A percentile compares a stretch with the other conserved stretches of the same genome.
phyloP scores from a whole-genome alignment of 2,797 vertebrate species.

The Hozukius guyotensis region DNA sequence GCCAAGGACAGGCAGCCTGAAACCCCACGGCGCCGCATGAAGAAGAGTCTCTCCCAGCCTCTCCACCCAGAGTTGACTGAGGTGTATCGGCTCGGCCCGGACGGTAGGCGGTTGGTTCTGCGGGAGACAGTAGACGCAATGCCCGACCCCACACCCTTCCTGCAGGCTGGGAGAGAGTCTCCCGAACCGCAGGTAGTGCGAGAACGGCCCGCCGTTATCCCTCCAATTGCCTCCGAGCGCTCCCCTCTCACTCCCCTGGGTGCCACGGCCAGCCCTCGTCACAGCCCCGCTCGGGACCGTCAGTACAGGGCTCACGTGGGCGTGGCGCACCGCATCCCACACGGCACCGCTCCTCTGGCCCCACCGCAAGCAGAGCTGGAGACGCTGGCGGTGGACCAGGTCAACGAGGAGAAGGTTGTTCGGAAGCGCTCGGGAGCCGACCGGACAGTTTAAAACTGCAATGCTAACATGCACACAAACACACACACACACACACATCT shows the following conservation, averaged over 20 bases:
- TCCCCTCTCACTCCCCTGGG: conserved; percentile 71
- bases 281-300: conserved; percentile 88
- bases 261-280: conserved; percentile 68
- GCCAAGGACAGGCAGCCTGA: conserved; percentile 91
- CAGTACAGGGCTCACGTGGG: conserved; percentile 90
- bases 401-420: conserved; percentile 88
- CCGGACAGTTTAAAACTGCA: conserved; percentile 92
- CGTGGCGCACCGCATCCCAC: conserved; percentile 94
- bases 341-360: conserved; percentile 62
- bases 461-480: conserved; percentile 26
- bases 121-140: conserved; percentile 93
- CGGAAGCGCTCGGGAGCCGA: conserved; percentile 93
- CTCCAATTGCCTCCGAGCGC: conserved; percentile 90
- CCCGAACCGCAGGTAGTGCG: conserved; percentile 89
- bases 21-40: conserved; percentile 95
- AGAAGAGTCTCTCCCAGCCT: conserved; percentile 96
- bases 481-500: conserved; percentile 35
- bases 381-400: conserved; percentile 94
- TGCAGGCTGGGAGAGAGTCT: conserved; percentile 90
- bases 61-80: conserved; percentile 96
- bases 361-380: conserved; percentile 86
- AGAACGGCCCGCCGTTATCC: conserved; percentile 92
- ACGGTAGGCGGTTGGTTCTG: conserved; percentile 90
- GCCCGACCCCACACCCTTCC: conserved; percentile 96
- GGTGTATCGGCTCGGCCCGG: conserved; percentile 90